Base-by-base conservation (phyloP, 2,113 vertebrate genomes). In the Hyaena hyaena region DNA sequence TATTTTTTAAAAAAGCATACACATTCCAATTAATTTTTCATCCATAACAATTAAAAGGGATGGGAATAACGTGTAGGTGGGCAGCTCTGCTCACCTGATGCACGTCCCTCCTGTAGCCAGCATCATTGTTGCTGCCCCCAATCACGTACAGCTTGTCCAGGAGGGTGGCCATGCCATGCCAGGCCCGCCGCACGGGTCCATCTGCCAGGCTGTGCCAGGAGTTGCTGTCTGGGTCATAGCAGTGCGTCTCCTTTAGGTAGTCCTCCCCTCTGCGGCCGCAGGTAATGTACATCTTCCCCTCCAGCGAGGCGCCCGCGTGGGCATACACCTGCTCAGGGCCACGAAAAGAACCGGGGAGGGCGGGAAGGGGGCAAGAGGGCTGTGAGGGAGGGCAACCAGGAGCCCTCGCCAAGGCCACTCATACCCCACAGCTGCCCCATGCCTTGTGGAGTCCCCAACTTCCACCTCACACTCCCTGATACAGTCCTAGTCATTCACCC, bases 121-220 rank as follows among this genome's bases (percentile, higher is more conserved):
- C 99, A 14, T 99, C 98, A 0, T 99, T 99, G 96, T 99, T 99
- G 98, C 99, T 99, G 35, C 99, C 99, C 4, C 99, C 99, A 0
- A 99, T 99, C 53, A 99, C 99, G 1, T 99, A 99, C 43, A 99
- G 96, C 28, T 99, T 99, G 5, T 99, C 99, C 1, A 99, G 98
- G 28, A 99, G 97, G 0, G 99, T 99, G 0, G 99, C 99, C 99
- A 99, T 99, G 61, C 99, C 99, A 0, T 99, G 99, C 99, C 99
- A 99, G 10, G 99, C 99, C 9, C 99, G 98, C 87, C 99, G 99
- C 94, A 99, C 99, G 0, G 99, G 99, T 15, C 99, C 99, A 0
- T 99, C 99, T 0, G 99, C 98, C 88, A 99, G 99, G 0, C 73
- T 45, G 0, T 98, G 98, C 99, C 99, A 99, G 5, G 95, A 88